Conservation (phyloP, 1,140 invertebrate species). For the Thaumatotibia leucotreta region DNA sequence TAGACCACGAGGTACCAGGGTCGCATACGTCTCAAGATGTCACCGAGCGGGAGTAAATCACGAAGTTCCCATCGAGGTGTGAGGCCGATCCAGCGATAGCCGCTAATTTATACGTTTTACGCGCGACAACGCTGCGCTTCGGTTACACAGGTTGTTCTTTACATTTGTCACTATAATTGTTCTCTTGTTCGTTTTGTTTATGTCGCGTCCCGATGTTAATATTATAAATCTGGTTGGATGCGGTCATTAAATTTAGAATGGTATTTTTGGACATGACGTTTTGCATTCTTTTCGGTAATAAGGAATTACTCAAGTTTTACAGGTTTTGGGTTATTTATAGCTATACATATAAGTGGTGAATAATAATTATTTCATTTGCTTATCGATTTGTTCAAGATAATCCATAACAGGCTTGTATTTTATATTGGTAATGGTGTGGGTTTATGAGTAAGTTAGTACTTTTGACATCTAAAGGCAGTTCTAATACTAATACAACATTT, state of each 20-base stretch:
- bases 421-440: too few species aligned
- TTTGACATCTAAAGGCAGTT: too few species aligned
- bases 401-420: too few species aligned
- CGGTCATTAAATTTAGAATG: constrained; percentile 12
- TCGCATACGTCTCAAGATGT: constrained; percentile 38
- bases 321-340: neutral
- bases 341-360: neutral
- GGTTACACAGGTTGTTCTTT: constrained; percentile 46
- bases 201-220: constrained; percentile 10
- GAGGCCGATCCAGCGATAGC: constrained; percentile 71
- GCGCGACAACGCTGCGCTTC: constrained; percentile 63
- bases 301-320: neutral
- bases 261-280: neutral
- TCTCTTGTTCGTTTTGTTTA: constrained; percentile 3
- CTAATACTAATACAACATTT: too few species aligned
- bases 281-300: neutral
- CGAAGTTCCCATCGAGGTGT: constrained; percentile 67
- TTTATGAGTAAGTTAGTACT: too few species aligned
- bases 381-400: too few species aligned
- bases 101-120: constrained; percentile 74
- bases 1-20: constrained; percentile 32
- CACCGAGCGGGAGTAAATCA: constrained; percentile 61
- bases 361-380: neutral
- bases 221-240: constrained; percentile 8
- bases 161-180: constrained; percentile 14